Evolutionary conservation across 2,797 vertebrate species (phyloP).

Genomic region (Liparis tanakae): DNA sequence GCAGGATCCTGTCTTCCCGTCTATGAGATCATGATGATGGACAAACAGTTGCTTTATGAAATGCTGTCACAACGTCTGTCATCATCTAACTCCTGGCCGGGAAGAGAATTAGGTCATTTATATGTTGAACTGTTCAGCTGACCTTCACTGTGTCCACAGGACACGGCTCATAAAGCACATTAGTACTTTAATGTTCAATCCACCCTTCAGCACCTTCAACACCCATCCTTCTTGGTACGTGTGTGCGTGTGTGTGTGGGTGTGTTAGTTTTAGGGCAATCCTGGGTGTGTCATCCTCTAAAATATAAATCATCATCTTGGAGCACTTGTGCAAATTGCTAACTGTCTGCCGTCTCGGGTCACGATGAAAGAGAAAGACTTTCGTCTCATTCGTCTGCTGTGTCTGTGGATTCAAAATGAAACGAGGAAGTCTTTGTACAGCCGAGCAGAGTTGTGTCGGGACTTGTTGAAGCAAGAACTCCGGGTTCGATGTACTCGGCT

Average conservation of each 20-base stretch:
- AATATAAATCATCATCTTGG: constrained; percentile 32
- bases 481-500: not conserved
- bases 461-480: not conserved
- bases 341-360: not conserved
- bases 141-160: constrained; percentile 2
- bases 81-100: not conserved
- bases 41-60: not conserved
- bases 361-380: not conserved
- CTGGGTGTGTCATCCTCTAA: constrained; percentile 49
- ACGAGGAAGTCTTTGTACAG: not conserved
- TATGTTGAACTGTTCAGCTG: not conserved
- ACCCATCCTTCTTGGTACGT: constrained; percentile 67
- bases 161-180: constrained; percentile 5
- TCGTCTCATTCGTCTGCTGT: not conserved
- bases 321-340: constrained; percentile 15
- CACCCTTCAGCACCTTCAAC: constrained; percentile 46
- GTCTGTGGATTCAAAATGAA: constrained; percentile 3
- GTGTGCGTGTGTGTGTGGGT: constrained; percentile 14
- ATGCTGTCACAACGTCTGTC: not conserved
- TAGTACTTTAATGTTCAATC: not conserved
- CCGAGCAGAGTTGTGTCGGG: not conserved
- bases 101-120: not conserved
- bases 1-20: not conserved
- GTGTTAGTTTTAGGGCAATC: not conserved
- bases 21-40: constrained; percentile 31